Evolutionary conservation across 2,888 invertebrate species (phyloP).

Genomic region (Clanis bilineata): DNA sequence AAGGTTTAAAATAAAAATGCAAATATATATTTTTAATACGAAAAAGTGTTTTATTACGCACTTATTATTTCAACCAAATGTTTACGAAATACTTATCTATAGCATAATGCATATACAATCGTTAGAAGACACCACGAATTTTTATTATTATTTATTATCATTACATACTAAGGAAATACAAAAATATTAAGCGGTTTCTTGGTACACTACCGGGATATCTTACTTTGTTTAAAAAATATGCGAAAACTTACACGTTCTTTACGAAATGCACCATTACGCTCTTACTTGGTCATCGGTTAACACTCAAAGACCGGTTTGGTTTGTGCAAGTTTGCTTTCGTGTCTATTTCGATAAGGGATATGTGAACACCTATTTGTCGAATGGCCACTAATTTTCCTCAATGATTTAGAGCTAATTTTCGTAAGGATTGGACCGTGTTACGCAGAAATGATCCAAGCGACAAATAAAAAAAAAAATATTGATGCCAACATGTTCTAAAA

Average conservation of each 20-base stretch:
- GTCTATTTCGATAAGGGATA: neutral
- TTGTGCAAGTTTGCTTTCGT: neutral
- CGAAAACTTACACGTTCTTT: conserved; percentile 43
- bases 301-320: conserved; percentile 64
- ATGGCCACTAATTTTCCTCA: neutral
- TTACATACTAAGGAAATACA: conserved; percentile 80
- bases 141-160: conserved; percentile 33
- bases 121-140: conserved; percentile 73
- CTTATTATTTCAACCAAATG: conserved; percentile 82
- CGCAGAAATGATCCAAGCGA: no score
- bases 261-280: conserved; percentile 69
- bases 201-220: conserved; percentile 67
- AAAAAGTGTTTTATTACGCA: conserved; percentile 82
- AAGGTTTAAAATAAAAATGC: conserved; percentile 22
- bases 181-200: conserved; percentile 79
- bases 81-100: conserved; percentile 77
- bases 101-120: conserved; percentile 79
- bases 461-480: no score
- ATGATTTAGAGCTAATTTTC: no score
- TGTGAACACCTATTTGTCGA: neutral
- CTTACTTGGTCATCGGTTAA: conserved; percentile 60
- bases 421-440: no score
- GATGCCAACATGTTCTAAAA: no score
- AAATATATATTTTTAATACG: conserved; percentile 62
- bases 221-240: conserved; percentile 40